phyloP scores from a whole-genome alignment of 92 coral and sea anemone species.

The Nematostella vectensis region DNA sequence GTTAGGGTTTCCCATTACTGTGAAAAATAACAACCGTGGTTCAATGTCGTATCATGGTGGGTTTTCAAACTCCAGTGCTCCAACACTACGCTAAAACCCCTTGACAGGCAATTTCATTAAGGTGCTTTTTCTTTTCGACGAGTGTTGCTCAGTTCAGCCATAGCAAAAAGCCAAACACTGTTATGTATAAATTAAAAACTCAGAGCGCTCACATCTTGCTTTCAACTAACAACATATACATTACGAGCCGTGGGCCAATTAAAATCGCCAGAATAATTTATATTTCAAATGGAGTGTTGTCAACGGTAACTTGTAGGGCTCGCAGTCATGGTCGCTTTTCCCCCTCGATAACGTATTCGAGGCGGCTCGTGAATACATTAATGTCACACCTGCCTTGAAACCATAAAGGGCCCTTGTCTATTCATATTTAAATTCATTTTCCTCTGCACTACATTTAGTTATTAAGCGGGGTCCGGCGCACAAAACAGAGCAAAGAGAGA shows the following conservation, averaged over 20 bases:
- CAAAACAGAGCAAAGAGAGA: too few species aligned
- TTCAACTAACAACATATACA: conserved; percentile 30
- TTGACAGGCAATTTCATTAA: neutral
- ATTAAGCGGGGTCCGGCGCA: neutral
- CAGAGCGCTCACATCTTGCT: conserved; percentile 8
- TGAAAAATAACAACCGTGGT: too few species aligned
- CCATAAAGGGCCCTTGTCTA: conserved; percentile 18
- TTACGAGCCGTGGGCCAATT: conserved; percentile 43
- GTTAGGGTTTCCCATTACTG: conserved; percentile 15
- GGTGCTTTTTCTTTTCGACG: neutral
- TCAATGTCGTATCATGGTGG: neutral
- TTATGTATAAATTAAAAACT: conserved; percentile 28
- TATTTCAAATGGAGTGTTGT: conserved; percentile 20
- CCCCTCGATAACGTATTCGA: conserved; percentile 4
- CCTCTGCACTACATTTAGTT: neutral
- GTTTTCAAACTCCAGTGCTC: neutral
- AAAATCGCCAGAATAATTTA: conserved; percentile 21
- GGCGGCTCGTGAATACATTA: conserved; percentile 9
- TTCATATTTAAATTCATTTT: conserved; percentile 59
- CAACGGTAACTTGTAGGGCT: conserved; percentile 30
- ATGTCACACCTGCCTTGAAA: conserved; percentile 20
- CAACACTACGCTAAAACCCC: too few species aligned
- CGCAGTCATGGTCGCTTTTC: conserved; percentile 40
- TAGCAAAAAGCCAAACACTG: conserved; percentile 29
- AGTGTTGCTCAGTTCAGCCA: conserved; percentile 12